A percentile compares a stretch with the other conserved stretches of the same genome.
These are phyloP conservation scores for Calephelis nemesis DNA, from an alignment of 1,140 invertebrate species.

Conservation along the genomic window DNA sequence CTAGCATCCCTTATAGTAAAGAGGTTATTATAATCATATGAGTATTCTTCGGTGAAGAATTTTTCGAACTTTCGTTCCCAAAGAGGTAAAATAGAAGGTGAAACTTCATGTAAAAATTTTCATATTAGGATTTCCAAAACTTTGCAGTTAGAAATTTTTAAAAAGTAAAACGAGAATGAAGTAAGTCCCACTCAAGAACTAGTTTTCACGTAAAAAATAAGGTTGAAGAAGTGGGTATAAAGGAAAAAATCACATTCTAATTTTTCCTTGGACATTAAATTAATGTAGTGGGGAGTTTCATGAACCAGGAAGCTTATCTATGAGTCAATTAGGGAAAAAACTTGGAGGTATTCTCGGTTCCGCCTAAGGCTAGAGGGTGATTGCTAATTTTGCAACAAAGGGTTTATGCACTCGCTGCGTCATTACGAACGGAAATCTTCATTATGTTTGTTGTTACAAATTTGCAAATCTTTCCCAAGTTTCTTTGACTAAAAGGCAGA, in stretches of 20 bases:
- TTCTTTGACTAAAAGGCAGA: not conserved
- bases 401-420: constrained; percentile 48
- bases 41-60: no score
- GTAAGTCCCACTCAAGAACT: not conserved
- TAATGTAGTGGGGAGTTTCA: constrained; percentile 38
- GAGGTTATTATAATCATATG: no score
- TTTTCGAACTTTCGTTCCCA: no score
- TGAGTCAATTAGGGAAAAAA: constrained; percentile 59
- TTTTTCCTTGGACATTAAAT: constrained; percentile 49
- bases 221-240: constrained; percentile 4
- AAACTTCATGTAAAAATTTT: no score
- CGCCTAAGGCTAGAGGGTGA: constrained; percentile 33
- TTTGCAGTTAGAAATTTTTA: no score
- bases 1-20: no score
- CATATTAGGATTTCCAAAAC: no score
- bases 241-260: constrained; percentile 48
- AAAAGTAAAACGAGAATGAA: no score
- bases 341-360: constrained; percentile 48
- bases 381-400: constrained; percentile 70
- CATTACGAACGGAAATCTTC: constrained; percentile 48
- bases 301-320: constrained; percentile 52
- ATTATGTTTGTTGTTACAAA: constrained; percentile 27
- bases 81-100: no score
- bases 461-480: not conserved
- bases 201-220: not conserved